Base-by-base conservation (phyloP, 1,140 invertebrate genomes). In the Drosophila ercepeae region DNA sequence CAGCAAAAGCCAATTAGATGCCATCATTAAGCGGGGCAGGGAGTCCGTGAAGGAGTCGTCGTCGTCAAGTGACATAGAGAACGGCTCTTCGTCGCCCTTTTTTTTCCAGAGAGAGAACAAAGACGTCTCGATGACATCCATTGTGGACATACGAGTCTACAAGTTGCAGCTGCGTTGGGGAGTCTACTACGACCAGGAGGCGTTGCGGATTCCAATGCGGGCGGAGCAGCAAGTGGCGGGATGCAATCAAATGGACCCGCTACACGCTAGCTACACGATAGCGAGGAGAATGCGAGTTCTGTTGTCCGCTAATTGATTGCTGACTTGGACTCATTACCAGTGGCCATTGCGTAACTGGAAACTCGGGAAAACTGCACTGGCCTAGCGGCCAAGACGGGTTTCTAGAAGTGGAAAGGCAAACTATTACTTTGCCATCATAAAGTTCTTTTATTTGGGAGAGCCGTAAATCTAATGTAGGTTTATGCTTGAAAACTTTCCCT, bases 1-100 rank as follows among this genome's bases (percentile, higher is more conserved):
- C 82, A 86, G 78, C 82, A 86, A 75, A 75, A 68, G 82, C 82
- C 82, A 86, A 86, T 86, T 86, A 86, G 82, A 88, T 77, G 82
- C 82, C 76, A 88, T 88, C 81, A 88, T 86, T 71, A 88, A 46
- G 45, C 54, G 44, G 46, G 41, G 18, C 51, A 48, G 36, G 46
- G 46, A 25, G 25, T 5, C 21, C 16, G 32, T 32, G 29, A 68
- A 57, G 61, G 48, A 75, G 53, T 55, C 70, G 52, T 49, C 59
- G 53, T n/a, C n/a, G n/a, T n/a, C 51, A 52, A 53, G 73, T 77
- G 74, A 77, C 75, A 67, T 36, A 77, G 54, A 29, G 53, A 39
- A 27, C 7, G 34, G 41, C 16, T 14, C 36, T 21, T n/a, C 11
- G 45, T 11, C 34, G 25, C 51, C 74, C 39, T n/a, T n/a, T n/a